Percentiles rank a stretch among this genome's conserved stretches.
Evolutionary conservation across 2,113 vertebrate genomes (phyloP).

Genomic region (Phylloscopus trochilus): DNA sequence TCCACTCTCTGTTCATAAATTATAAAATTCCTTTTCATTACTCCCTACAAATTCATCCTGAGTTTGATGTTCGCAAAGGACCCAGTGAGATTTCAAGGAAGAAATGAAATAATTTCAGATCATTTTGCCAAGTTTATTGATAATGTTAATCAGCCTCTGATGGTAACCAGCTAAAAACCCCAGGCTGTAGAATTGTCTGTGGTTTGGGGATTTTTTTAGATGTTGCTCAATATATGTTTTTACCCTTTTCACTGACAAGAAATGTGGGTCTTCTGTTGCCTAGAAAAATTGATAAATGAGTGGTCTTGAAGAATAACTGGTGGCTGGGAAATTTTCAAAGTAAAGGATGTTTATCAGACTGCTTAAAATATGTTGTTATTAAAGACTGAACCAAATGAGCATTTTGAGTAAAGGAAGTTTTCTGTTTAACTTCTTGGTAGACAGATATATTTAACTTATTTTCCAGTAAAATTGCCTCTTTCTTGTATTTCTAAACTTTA

Average conservation of each 20-base stretch:
- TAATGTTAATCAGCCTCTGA: not conserved
- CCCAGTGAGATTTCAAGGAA: slow-evolving; percentile 20
- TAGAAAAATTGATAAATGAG: not conserved
- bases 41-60: not conserved
- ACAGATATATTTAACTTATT: not conserved
- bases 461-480: not conserved
- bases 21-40: slow-evolving; percentile 34
- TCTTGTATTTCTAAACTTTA: not conserved
- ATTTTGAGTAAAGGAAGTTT: not conserved
- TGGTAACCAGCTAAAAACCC: not conserved
- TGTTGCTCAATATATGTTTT: not conserved
- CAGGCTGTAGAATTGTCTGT: not conserved
- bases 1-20: slow-evolving; percentile 50
- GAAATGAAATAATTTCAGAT: not conserved
- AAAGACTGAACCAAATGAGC: not conserved
- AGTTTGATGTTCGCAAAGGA: not conserved
- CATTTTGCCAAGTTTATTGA: not conserved
- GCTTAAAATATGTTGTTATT: not conserved
- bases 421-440: not conserved
- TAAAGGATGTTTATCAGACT: not conserved
- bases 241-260: not conserved
- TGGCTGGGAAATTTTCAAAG: not conserved
- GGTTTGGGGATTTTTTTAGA: not conserved
- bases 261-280: not conserved
- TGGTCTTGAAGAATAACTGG: not conserved